Percentiles rank a stretch among this genome's conserved stretches.
Conservation (phyloP, 2,888 invertebrate genomes). For the Acleris literana region DNA sequence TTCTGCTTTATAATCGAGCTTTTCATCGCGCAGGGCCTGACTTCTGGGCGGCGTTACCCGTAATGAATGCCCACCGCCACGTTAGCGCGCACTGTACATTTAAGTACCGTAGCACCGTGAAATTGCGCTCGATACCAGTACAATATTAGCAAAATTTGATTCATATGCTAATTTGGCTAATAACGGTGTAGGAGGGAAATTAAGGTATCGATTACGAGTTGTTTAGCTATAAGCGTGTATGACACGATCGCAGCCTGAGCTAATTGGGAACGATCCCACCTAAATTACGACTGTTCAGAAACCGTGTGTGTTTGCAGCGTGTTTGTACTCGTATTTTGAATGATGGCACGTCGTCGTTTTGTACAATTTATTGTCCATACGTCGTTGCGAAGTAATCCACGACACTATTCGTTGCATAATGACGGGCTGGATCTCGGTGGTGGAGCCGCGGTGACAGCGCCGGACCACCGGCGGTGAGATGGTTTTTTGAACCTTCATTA, state of each 20-base stretch:
- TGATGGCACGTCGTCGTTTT: constrained; percentile 23
- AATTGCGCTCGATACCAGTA: constrained; percentile 56
- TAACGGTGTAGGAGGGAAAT: constrained; percentile 66
- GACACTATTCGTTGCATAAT: constrained; percentile 53
- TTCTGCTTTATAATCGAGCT: constrained; percentile 64
- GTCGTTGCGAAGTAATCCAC: constrained; percentile 49
- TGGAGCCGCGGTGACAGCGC: constrained; percentile 51
- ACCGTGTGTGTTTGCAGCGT: constrained; percentile 19
- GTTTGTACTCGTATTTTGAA: constrained; percentile 12
- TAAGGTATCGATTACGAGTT: constrained; percentile 52
- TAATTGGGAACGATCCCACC: constrained; percentile 24
- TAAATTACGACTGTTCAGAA: constrained; percentile 31
- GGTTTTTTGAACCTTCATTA: constrained; percentile 78
- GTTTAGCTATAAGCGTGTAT: constrained; percentile 56
- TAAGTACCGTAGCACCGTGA: constrained; percentile 63
- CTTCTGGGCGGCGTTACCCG: constrained; percentile 57
- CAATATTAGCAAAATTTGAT: constrained; percentile 64
- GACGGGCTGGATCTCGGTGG: constrained; percentile 47
- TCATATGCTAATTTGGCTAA: constrained; percentile 54
- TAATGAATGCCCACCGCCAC: constrained; percentile 69
- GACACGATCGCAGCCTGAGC: constrained; percentile 49
- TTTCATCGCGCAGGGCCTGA: constrained; percentile 62
- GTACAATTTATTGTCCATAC: constrained; percentile 33
- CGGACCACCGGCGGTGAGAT: constrained; percentile 71
- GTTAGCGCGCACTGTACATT: constrained; percentile 68